Evolutionary conservation across 2,797 vertebrate species (phyloP).

Genomic region (Morus bassanus): DNA sequence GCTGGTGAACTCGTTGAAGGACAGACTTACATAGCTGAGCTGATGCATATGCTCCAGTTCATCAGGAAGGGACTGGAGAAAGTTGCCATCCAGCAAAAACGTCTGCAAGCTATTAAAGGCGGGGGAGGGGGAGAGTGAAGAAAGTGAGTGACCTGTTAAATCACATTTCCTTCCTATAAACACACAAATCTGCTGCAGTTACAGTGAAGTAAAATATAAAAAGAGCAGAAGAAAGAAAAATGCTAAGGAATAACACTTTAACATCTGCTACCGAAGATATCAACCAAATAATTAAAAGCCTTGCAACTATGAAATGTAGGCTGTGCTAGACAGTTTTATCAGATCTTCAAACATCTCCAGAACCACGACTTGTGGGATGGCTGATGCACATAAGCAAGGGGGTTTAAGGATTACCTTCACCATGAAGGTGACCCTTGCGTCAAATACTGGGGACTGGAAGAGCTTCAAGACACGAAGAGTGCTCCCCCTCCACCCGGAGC

Average conservation of each 20-base stretch:
- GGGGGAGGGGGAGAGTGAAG: background rate
- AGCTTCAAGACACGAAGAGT: background rate
- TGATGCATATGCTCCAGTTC: slow-evolving; percentile 89
- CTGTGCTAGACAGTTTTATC: background rate
- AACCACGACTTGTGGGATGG: background rate
- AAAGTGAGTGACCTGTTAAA: slow-evolving; percentile 1
- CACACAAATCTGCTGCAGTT: background rate
- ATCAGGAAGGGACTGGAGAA: slow-evolving; percentile 86
- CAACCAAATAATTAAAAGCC: background rate
- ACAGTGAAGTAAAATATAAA: background rate
- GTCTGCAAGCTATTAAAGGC: slow-evolving; percentile 86
- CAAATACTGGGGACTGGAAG: background rate
- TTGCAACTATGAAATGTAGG: background rate
- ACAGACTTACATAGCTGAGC: slow-evolving; percentile 90
- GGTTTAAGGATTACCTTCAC: background rate
- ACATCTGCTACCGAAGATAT: background rate
- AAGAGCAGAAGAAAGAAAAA: background rate
- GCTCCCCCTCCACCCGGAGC: background rate
- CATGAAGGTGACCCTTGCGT: background rate
- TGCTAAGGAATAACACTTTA: background rate
- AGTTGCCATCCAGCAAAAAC: slow-evolving; percentile 94
- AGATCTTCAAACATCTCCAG: background rate
- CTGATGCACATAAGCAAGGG: background rate
- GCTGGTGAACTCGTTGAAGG: slow-evolving; percentile 92
- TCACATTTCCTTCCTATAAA: slow-evolving; percentile 16